Base-by-base conservation (phyloP, 2,888 invertebrate genomes). In the Lasioglossum malachurum region DNA sequence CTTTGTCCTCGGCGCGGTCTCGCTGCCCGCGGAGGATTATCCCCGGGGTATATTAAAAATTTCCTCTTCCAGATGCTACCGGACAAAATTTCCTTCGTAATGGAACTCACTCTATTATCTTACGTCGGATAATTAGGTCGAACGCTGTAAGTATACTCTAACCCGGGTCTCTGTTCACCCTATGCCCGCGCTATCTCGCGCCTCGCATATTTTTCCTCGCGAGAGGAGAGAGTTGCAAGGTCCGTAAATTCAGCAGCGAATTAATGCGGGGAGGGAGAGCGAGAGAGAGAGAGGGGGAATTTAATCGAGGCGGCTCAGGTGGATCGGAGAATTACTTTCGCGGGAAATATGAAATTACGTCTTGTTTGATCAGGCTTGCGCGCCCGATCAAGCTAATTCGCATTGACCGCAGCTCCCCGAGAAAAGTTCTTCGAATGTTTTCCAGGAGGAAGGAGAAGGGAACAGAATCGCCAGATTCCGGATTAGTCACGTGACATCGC, bases 41-140 rank as follows among this genome's bases (percentile, higher is more conserved):
- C 86, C 81, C 75, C 14, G 35, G 75, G 79, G 85, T 75, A 41
- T 84, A 84, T 84, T 87, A 86, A 86, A 86, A 81, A 80, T 71
- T 83, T 78, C 75, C 78, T 75, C 80, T 73, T 75, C 75, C 84
- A 84, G 83, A 87, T 84, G 87, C 75, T 75, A 75, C 71, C 76
- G 74, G 73, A 82, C 79, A 72, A 82, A 86, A 86, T 87, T 86
- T 67, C 73, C 78, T 78, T 87, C 80, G 77, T 87, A 87, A 87
- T 87, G 80, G 83, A 87, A 87, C 64, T 83, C 87, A 87, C 83
- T 87, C 80, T 83, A 87, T 87, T 87, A 87, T 86, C 83, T 87
- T 86, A 87, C 78, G 72, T 78, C 35, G 80, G 77, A 83, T 87
- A 83, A 87, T 87, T 87, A 80, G 87, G 87, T 87, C 87, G 87